Evolutionary conservation across 2,113 vertebrate genomes (phyloP), one percentile per base, ranked within the genome.

Genomic region (Poeciliopsis prolifica): DNA sequence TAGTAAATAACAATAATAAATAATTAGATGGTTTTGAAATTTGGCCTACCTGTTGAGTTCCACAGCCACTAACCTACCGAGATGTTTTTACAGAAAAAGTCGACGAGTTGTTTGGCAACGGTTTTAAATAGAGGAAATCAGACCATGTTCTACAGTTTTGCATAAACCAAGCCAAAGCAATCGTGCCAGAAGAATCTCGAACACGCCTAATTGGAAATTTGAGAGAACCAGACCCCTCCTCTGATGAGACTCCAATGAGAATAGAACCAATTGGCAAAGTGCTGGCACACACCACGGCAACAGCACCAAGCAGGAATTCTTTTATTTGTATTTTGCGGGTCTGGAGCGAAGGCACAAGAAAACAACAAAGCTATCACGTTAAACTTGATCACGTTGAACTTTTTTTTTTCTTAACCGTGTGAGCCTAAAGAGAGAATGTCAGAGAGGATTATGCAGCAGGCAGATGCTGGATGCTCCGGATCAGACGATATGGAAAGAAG

Each of bases 291-390:
- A 37, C 79, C 74, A 78, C 64, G 73, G 75, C 35, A 81, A 86
- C 78, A 29, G 70, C 4, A 79, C 67, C 79, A 77, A 75, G 71
- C 68, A 72, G 78, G 1, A 74, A 84, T 72, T 83, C 72, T 79
- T 85, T 84, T 75, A 77, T 80, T 66, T 69, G 65, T 71, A 68
- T 68, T 69, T 65, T 54, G 79, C 71, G 76, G 70, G 74, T 66
- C 81, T 65, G 72, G 70, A 76, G 62, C n/a, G 17, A 33, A 54
- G 75, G 70, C 70, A 51, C 62, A 75, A 61, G 65, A 80, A 79
- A 73, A 28, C 79, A 70, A 77, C 48, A 84, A 65, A 80, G 22
- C 51, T 58, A 48, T 48, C 44, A 48, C 44, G 6, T 48, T 48
- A 17, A 17, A 19, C 17, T 48, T 48, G 44, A 48, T 6, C 17